These are phyloP conservation scores for Ichneumoninae sp. DNA, from an alignment of 2,888 invertebrate species.

Conservation along the genomic window DNA sequence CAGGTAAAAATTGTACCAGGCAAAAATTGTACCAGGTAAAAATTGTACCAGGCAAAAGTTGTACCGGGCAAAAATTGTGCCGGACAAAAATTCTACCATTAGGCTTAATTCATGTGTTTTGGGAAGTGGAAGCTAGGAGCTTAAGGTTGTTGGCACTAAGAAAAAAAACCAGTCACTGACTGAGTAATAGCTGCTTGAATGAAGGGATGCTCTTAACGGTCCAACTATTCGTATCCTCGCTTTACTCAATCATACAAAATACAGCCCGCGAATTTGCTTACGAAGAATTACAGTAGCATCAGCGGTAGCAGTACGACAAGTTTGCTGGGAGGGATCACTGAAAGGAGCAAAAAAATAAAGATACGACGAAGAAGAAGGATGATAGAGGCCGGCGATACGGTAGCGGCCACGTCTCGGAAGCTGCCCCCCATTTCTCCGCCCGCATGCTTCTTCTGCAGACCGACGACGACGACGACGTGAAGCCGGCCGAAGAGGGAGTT, in stretches of 20 bases:
- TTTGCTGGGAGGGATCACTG: constrained; percentile 19
- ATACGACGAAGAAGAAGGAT: constrained; percentile 32
- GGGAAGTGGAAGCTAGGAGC: too few relatives aligned
- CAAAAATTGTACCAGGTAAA: too few relatives aligned
- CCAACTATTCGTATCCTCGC: not conserved
- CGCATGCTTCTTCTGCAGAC: constrained; percentile 55
- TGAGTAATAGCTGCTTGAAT: too few relatives aligned
- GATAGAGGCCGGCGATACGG: constrained; percentile 75
- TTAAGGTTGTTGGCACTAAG: too few relatives aligned
- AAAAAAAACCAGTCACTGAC: too few relatives aligned
- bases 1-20: too few relatives aligned
- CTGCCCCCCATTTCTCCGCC: constrained; percentile 79
- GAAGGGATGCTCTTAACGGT: too few relatives aligned
- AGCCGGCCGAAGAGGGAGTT: constrained; percentile 72
- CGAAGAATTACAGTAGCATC: not conserved
- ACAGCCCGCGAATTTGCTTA: too few relatives aligned
- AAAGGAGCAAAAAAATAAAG: constrained; percentile 24
- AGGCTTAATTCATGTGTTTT: too few relatives aligned
- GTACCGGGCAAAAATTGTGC: too few relatives aligned
- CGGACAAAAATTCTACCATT: too few relatives aligned
- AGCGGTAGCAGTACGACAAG: not conserved
- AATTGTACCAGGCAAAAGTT: too few relatives aligned
- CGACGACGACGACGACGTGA: constrained; percentile 38
- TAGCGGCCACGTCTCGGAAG: constrained; percentile 83
- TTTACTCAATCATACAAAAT: not conserved